phyloP scores from a whole-genome alignment of 1,140 invertebrate species.

The Eupristina koningsbergeri region DNA sequence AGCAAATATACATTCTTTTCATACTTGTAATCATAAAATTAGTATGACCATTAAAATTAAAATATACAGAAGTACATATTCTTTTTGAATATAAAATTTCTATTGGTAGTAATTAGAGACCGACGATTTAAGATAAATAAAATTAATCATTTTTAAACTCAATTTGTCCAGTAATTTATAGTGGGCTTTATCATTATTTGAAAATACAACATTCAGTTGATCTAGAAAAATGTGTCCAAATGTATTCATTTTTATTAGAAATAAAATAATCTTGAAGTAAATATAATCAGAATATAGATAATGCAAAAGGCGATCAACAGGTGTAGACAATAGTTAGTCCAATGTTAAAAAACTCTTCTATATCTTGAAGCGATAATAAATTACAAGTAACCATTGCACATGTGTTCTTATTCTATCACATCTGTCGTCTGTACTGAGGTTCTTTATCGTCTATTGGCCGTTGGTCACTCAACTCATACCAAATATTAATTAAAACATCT shows the following conservation, averaged over 20 bases:
- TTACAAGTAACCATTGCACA: not conserved
- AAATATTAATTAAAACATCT: slow-evolving; percentile 35
- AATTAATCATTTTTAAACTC: not conserved
- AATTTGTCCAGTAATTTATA: no score
- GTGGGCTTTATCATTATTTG: not conserved
- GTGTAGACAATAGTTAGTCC: not conserved
- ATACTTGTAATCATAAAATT: not conserved
- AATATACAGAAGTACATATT: no score
- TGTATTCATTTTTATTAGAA: not conserved
- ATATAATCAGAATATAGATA: slow-evolving; percentile 13
- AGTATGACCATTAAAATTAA: not conserved
- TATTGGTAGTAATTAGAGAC: not conserved
- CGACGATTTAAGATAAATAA: no score
- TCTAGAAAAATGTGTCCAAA: not conserved
- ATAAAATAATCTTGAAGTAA: not conserved
- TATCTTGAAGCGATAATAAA: not conserved
- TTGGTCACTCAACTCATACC: slow-evolving; percentile 33
- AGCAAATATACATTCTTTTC: not conserved
- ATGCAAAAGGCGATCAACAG: slow-evolving; percentile 20
- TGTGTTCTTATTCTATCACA: not conserved
- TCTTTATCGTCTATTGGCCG: slow-evolving; percentile 36
- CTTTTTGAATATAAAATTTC: not conserved
- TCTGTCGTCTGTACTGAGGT: not conserved
- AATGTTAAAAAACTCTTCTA: slow-evolving; percentile 7
- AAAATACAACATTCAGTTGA: not conserved